These are phyloP conservation scores for Pachyseris speciosa DNA, from an alignment of 64 coral and sea anemone genomes.

Conservation along the genomic window DNA sequence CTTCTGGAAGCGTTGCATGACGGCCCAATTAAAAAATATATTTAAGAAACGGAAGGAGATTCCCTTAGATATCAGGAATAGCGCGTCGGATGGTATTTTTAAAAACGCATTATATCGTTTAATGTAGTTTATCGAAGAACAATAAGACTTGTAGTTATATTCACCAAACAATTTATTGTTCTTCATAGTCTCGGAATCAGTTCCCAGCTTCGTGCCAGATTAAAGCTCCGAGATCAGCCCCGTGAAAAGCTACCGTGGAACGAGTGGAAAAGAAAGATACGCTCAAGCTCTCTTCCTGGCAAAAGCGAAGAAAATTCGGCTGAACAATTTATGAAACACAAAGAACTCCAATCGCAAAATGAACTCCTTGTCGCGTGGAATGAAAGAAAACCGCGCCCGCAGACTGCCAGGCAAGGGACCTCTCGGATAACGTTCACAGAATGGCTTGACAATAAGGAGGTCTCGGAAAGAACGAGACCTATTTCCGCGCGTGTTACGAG, in stretches of 20 bases:
- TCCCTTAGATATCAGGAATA: no score
- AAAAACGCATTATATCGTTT: no score
- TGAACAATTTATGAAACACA: background rate
- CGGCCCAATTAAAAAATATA: no score
- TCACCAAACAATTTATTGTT: background rate
- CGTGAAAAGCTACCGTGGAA: constrained; percentile 36
- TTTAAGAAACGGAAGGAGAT: no score
- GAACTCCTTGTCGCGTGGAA: background rate
- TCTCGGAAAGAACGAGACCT: background rate
- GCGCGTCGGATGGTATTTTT: no score
- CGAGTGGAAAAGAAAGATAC: constrained; percentile 17
- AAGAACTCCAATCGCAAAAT: background rate
- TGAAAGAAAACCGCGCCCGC: background rate
- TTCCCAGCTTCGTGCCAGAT: constrained; percentile 24
- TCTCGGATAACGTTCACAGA: constrained; percentile 23
- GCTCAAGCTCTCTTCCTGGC: background rate
- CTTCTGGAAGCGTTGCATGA: no score
- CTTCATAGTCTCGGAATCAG: constrained; percentile 5
- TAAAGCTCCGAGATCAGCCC: background rate
- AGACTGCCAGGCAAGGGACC: background rate
- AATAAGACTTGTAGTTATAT: no score
- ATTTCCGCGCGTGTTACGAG: background rate
- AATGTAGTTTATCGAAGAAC: no score
- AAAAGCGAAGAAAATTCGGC: background rate
- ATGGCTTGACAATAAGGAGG: constrained; percentile 23